Percentiles rank a stretch among this genome's conserved stretches.
phyloP scores from a whole-genome alignment of 2,113 vertebrate genomes.

The Irena cyanogastra region DNA sequence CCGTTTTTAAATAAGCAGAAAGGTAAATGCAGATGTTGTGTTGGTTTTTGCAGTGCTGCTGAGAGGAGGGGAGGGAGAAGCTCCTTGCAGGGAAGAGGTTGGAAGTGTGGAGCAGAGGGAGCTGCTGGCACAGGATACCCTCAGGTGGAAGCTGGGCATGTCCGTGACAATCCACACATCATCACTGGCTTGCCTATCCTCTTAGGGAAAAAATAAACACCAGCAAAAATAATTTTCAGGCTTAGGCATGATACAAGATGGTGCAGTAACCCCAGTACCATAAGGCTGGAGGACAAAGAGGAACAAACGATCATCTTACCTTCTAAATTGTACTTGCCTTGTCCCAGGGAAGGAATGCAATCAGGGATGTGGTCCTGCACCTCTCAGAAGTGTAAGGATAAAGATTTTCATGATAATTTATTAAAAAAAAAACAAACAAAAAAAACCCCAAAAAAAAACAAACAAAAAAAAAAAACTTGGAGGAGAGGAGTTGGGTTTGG shows the following conservation, averaged over 20 bases:
- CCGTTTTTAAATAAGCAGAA: slow-evolving; percentile 76
- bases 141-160: not conserved
- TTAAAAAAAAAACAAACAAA: not conserved
- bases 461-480: too few relatives aligned
- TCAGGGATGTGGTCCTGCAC: not conserved
- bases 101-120: rapidly evolving
- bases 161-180: not conserved
- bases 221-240: not conserved
- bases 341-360: not conserved
- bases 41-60: not conserved
- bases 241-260: not conserved
- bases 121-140: not conserved
- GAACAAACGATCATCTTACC: not conserved
- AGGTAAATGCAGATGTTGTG: slow-evolving; percentile 75
- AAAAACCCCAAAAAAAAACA: too few relatives aligned
- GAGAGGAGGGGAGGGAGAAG: not conserved
- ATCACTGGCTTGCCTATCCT: not conserved
- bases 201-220: not conserved
- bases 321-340: not conserved
- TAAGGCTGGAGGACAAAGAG: not conserved
- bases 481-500: not conserved
- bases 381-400: not conserved
- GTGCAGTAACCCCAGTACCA: not conserved
- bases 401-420: not conserved
- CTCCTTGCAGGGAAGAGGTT: not conserved